Percentiles rank a stretch among this genome's conserved stretches.
Conservation (phyloP, 1,140 invertebrate species). For the Ips typographus region DNA sequence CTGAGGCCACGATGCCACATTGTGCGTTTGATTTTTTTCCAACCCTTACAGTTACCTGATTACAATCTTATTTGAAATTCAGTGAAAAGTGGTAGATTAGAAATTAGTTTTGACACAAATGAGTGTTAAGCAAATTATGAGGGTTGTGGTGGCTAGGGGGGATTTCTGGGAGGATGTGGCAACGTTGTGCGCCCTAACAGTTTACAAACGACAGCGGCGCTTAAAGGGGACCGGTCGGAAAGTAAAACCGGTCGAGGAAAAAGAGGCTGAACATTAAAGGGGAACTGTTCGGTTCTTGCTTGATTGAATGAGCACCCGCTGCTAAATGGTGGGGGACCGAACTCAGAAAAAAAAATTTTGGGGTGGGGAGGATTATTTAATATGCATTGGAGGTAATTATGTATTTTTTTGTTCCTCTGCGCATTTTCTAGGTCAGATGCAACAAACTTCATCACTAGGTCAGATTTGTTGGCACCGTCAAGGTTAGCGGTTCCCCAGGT, state of each 20-base stretch:
- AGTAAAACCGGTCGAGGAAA: conserved; percentile 5
- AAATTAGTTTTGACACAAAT: too few relatives aligned
- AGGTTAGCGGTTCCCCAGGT: background rate
- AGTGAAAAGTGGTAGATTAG: too few relatives aligned
- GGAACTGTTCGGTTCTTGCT: conserved; percentile 14
- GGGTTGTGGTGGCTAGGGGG: too few relatives aligned
- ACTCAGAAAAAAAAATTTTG: conserved; percentile 1
- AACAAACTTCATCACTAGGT: conserved; percentile 7
- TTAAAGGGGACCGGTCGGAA: conserved; percentile 28
- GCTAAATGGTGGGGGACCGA: conserved; percentile 17
- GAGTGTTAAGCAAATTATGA: too few relatives aligned
- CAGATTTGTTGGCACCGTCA: conserved; percentile 8
- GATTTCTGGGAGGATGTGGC: background rate
- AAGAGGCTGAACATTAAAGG: conserved; percentile 18
- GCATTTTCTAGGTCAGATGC: conserved; percentile 17
- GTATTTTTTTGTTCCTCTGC: background rate
- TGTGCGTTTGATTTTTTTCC: too few relatives aligned
- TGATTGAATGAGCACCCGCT: conserved; percentile 28
- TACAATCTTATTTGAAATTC: too few relatives aligned
- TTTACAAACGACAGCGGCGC: background rate
- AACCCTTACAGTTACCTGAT: too few relatives aligned
- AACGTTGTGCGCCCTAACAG: conserved; percentile 22
- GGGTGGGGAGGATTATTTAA: conserved; percentile 14
- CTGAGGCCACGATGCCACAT: background rate
- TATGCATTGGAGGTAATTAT: conserved; percentile 25